Evolutionary conservation across 2,113 vertebrate genomes (phyloP).

Genomic region (mouse (Mus musculus)): DNA sequence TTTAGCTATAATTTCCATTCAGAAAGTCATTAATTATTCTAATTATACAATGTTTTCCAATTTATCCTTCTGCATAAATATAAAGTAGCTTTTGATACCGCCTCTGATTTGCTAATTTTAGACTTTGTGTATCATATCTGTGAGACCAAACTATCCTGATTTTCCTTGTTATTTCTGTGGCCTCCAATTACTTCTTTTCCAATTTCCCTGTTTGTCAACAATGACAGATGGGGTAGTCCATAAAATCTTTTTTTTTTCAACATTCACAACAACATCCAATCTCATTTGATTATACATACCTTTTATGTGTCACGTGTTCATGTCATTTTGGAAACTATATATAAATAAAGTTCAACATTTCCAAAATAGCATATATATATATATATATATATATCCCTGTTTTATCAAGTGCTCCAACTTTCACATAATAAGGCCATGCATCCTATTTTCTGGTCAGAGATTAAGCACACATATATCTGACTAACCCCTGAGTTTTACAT

Average conservation of each 20-base stretch:
- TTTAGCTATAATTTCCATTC: not conserved
- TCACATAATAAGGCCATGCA: not conserved
- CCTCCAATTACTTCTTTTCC: not conserved
- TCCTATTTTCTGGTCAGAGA: not conserved
- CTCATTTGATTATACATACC: not conserved
- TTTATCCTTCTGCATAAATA: not conserved
- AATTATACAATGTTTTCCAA: conserved; percentile 18
- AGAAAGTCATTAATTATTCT: not conserved
- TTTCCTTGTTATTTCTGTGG: not conserved
- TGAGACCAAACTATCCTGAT: not conserved
- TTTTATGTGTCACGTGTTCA: not conserved
- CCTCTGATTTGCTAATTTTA: not conserved
- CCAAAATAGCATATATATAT: not conserved
- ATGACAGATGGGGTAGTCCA: no score
- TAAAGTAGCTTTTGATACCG: not conserved
- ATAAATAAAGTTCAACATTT: not conserved
- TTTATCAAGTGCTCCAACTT: not conserved
- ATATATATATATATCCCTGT: not conserved
- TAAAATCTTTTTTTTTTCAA: no score
- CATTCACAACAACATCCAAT: not conserved
- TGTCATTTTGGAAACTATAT: not conserved
- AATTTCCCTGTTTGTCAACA: not conserved
- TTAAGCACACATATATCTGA: not conserved
- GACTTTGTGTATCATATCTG: not conserved
- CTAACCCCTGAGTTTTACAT: not conserved